phyloP scores from a whole-genome alignment of 2,888 invertebrate species.

The Drosophila eohydei region DNA sequence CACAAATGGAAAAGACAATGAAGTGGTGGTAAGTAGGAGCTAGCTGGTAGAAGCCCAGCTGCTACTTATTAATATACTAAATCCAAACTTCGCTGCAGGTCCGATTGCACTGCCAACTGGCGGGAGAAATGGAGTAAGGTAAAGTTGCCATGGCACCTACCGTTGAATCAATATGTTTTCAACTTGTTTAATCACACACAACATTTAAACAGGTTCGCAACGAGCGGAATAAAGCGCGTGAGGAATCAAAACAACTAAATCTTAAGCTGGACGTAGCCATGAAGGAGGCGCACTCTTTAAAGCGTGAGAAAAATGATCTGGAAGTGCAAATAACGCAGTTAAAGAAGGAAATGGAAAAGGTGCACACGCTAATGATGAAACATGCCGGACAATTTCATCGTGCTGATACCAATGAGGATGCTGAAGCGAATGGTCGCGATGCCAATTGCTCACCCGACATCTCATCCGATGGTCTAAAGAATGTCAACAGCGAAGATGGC shows the following conservation, averaged over 20 bases:
- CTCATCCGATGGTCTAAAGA: conserved; percentile 85
- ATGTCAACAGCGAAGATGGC: conserved; percentile 85
- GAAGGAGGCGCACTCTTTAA: conserved; percentile 90
- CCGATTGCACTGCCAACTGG: conserved; percentile 98
- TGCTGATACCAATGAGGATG: conserved; percentile 83
- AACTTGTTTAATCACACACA: conserved; percentile 22
- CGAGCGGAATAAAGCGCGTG: conserved; percentile 96
- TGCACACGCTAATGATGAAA: conserved; percentile 88
- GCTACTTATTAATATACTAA: conserved; percentile 9
- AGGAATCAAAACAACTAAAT: conserved; percentile 93
- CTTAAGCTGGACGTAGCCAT: conserved; percentile 91
- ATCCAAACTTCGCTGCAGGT: conserved; percentile 82
- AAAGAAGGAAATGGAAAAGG: conserved; percentile 92
- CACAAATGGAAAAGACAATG: conserved; percentile 99
- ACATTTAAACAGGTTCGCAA: conserved; percentile 88
- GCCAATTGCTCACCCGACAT: conserved; percentile 85
- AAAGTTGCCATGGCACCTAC: conserved; percentile 59
- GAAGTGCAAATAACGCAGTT: conserved; percentile 91
- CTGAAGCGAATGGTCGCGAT: conserved; percentile 84
- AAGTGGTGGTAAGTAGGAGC: conserved; percentile 92
- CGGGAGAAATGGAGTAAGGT: conserved; percentile 97
- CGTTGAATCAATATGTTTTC: conserved; percentile 56
- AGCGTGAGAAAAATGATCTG: conserved; percentile 92
- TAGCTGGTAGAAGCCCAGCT: background rate
- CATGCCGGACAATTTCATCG: conserved; percentile 90